phyloP scores from a whole-genome alignment of 2,113 vertebrate species.

The Saguinus midas region DNA sequence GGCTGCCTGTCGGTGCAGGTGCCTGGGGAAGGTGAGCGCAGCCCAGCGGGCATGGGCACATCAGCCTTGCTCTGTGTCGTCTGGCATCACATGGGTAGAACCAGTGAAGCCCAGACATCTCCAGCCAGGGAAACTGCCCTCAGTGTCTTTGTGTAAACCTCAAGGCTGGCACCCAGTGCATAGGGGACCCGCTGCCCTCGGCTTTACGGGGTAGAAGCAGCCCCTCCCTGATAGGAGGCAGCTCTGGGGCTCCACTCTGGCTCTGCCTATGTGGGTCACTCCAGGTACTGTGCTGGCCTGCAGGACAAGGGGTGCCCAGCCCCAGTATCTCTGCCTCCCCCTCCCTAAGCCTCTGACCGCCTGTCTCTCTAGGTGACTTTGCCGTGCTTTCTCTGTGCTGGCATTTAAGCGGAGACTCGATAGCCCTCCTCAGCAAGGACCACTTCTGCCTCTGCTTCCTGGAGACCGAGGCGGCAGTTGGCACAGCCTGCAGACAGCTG shows the following conservation, averaged over 20 bases:
- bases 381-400: conserved; percentile 90
- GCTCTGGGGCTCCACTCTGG: too few relatives aligned
- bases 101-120: too few relatives aligned
- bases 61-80: not conserved
- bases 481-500: not conserved
- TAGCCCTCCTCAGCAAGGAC: conserved; percentile 92
- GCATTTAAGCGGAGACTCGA: conserved; percentile 87
- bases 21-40: conserved; percentile 87
- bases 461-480: conserved; percentile 78
- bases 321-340: fast-evolving
- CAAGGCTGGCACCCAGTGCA: fast-evolving
- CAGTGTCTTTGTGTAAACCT: fast-evolving
- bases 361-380: conserved; percentile 86
- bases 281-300: fast-evolving
- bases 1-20: conserved; percentile 92
- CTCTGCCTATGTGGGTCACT: not conserved
- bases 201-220: not conserved
- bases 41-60: fast-evolving
- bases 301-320: fast-evolving
- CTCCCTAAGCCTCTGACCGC: not conserved
- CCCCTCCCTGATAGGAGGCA: fast-evolving
- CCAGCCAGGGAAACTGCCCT: fast-evolving
- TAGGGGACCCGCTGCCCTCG: fast-evolving
- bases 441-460: conserved; percentile 95
- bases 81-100: not conserved